Percentiles rank a stretch among this genome's conserved stretches.
These are phyloP conservation scores for Lepidothrix coronata DNA, from an alignment of 2,113 vertebrate genomes.

Conservation along the genomic window DNA sequence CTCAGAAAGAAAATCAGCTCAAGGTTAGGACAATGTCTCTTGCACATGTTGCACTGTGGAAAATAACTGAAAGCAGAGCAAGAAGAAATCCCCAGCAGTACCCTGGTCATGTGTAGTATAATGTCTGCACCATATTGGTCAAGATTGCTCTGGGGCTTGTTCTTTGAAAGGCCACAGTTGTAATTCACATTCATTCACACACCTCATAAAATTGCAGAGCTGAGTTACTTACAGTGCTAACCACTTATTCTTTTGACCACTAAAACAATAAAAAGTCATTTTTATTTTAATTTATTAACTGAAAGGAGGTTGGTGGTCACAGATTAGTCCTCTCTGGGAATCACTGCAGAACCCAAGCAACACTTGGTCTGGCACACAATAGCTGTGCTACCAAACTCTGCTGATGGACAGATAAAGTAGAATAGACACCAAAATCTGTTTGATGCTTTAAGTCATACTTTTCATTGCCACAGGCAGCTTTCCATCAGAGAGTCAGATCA, in stretches of 20 bases:
- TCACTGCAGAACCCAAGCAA: background rate
- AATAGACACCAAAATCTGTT: background rate
- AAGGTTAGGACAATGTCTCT: background rate
- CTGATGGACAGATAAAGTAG: background rate
- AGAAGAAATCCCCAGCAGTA: background rate
- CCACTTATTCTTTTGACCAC: conserved; percentile 40
- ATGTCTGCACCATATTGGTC: conserved; percentile 6
- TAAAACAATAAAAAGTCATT: conserved; percentile 18
- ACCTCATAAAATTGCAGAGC: conserved; percentile 42
- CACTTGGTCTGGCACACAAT: background rate
- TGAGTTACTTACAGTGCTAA: conserved; percentile 22
- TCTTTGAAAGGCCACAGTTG: background rate
- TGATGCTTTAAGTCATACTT: background rate
- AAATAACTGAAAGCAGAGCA: background rate
- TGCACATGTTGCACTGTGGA: background rate
- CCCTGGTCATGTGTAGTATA: background rate
- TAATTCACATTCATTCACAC: background rate
- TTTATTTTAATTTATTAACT: conserved; percentile 46
- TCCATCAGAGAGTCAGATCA: background rate
- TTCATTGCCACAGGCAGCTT: background rate
- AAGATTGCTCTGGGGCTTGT: conserved; percentile 4
- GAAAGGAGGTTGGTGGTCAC: background rate
- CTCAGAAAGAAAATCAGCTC: background rate
- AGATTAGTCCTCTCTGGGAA: background rate
- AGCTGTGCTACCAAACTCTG: background rate